phyloP scores from a whole-genome alignment of 2,797 vertebrate genomes.

The Falco columbarius region DNA sequence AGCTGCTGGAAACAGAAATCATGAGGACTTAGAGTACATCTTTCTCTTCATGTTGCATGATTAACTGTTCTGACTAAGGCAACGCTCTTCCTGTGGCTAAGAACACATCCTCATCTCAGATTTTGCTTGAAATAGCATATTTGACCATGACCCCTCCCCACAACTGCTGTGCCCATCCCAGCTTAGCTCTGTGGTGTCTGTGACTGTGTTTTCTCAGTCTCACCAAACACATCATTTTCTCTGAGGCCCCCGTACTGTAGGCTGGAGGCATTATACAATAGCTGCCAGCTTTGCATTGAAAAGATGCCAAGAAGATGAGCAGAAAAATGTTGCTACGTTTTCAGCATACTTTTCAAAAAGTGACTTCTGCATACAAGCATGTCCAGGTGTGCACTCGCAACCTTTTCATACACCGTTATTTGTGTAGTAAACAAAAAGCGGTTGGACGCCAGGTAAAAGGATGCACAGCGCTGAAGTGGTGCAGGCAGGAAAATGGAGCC shows the following conservation, averaged over 20 bases:
- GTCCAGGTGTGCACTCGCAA: neutral
- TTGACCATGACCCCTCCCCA: neutral
- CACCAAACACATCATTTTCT: neutral
- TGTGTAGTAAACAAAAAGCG: neutral
- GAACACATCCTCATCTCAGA: constrained; percentile 58
- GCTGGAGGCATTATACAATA: neutral
- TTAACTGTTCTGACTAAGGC: constrained; percentile 60
- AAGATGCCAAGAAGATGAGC: neutral
- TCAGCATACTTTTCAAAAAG: neutral
- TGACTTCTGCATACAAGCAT: neutral
- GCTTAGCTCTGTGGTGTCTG: neutral
- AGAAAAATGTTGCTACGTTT: neutral
- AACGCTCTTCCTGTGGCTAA: constrained; percentile 66
- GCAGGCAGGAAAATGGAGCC: neutral
- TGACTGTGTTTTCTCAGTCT: neutral
- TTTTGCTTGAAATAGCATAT: constrained; percentile 55
- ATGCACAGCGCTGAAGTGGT: neutral
- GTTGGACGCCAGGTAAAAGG: neutral
- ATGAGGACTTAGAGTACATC: neutral
- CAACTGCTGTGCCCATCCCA: neutral
- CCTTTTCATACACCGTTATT: neutral
- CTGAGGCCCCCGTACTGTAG: neutral
- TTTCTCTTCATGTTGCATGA: constrained; percentile 43
- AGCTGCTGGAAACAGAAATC: constrained; percentile 47
- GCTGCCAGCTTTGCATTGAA: constrained; percentile 33